phyloP scores from a whole-genome alignment of 2,797 vertebrate species.

The Oreochromis grahami region DNA sequence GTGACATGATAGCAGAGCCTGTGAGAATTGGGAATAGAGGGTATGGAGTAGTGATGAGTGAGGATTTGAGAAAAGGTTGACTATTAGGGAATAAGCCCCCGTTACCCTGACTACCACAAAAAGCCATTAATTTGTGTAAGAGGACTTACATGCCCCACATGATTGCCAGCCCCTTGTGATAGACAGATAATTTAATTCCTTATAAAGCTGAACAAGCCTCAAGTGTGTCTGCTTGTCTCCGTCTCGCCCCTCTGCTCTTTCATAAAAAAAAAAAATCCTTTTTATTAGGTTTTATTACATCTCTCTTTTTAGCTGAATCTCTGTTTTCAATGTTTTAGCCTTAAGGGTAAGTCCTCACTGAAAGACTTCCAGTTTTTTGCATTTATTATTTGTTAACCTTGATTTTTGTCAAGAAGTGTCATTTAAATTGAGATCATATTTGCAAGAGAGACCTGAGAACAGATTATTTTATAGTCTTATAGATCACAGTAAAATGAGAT shows the following conservation, averaged over 20 bases:
- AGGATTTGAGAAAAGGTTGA: constrained; percentile 48
- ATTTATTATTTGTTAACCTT: not conserved
- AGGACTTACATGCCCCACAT: constrained; percentile 48
- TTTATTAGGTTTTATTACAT: not conserved
- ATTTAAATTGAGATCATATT: not conserved
- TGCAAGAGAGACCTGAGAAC: not conserved
- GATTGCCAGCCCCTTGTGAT: constrained; percentile 30
- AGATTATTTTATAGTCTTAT: not conserved
- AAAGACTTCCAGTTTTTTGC: not conserved
- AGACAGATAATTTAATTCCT: constrained; percentile 43
- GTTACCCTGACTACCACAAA: constrained; percentile 26
- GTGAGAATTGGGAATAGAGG: constrained; percentile 43
- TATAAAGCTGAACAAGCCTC: constrained; percentile 11
- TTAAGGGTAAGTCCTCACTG: not conserved
- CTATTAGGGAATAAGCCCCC: constrained; percentile 41
- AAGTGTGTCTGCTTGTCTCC: constrained; percentile 7
- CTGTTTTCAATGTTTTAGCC: not conserved
- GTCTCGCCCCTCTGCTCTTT: not conserved
- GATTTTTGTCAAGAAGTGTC: not conserved
- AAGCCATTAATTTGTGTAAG: constrained; percentile 62
- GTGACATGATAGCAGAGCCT: constrained; percentile 15
- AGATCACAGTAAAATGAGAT: not conserved
- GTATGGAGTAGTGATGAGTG: constrained; percentile 26
- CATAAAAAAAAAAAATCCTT: not conserved
- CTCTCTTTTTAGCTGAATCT: not conserved